Conservation (phyloP, 2,888 invertebrate genomes). For the Cynaeus angustus region DNA sequence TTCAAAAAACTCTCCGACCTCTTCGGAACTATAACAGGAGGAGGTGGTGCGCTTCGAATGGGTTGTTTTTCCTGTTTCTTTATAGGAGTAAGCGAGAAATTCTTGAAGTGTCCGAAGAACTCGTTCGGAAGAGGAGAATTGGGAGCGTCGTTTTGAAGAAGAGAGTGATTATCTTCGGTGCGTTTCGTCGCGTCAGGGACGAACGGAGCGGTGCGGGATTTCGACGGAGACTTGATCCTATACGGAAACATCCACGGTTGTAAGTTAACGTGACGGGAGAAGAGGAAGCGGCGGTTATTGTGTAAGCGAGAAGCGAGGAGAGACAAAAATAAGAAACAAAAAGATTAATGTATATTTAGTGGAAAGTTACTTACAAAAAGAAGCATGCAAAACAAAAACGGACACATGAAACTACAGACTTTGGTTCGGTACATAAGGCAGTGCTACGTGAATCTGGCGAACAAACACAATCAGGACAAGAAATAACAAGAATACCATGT, state of each 20-base stretch:
- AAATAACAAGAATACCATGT: too few species aligned
- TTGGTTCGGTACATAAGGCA: background rate
- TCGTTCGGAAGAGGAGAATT: constrained; percentile 70
- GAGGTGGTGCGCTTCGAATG: constrained; percentile 76
- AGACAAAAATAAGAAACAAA: constrained; percentile 23
- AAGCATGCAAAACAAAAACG: constrained; percentile 6
- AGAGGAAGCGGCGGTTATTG: constrained; percentile 6
- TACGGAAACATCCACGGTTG: constrained; percentile 35
- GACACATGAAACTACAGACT: constrained; percentile 6
- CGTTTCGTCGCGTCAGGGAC: constrained; percentile 71
- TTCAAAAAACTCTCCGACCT: constrained; percentile 43
- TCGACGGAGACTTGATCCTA: constrained; percentile 68
- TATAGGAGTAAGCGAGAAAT: constrained; percentile 83
- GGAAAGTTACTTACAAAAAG: constrained; percentile 3
- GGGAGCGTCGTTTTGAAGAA: constrained; percentile 71
- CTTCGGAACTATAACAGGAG: constrained; percentile 70
- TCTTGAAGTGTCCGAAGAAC: constrained; percentile 91
- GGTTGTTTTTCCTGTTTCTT: constrained; percentile 70
- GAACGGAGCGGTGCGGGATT: constrained; percentile 69
- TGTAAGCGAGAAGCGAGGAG: constrained; percentile 19
- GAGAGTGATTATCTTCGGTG: constrained; percentile 82
- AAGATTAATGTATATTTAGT: constrained; percentile 30
- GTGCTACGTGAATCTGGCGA: too few species aligned
- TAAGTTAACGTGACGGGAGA: background rate
- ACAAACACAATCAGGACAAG: too few species aligned